Evolutionary conservation across 2,888 invertebrate species (phyloP).

Genomic region (Orthonychiurus folsomi): DNA sequence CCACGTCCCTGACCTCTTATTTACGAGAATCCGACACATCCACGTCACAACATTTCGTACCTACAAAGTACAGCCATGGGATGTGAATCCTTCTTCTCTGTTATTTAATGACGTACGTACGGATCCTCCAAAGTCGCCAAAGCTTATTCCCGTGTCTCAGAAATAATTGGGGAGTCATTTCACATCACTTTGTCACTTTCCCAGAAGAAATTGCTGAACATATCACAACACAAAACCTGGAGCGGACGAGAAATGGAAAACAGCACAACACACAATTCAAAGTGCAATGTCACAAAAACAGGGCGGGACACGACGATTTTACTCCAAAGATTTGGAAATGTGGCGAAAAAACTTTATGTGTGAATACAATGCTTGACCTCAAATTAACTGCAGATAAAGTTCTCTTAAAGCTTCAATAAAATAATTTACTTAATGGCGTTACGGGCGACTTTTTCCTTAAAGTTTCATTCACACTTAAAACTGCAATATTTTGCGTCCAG

Average conservation of each 20-base stretch:
- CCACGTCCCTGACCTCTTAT: background rate
- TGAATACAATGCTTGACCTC: too few relatives aligned
- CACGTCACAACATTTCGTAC: background rate
- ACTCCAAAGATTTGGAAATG: too few relatives aligned
- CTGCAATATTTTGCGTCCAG: too few relatives aligned
- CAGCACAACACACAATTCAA: background rate
- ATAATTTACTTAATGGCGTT: too few relatives aligned
- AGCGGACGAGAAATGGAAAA: background rate
- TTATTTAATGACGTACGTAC: background rate
- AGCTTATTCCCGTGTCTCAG: background rate
- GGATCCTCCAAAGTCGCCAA: background rate
- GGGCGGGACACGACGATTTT: background rate
- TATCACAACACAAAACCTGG: background rate
- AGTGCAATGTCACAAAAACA: background rate
- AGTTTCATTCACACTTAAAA: too few relatives aligned
- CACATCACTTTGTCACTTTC: background rate
- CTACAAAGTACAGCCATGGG: background rate
- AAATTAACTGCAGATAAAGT: too few relatives aligned
- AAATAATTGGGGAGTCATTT: background rate
- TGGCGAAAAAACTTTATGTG: too few relatives aligned
- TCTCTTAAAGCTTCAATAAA: too few relatives aligned
- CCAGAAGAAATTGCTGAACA: background rate
- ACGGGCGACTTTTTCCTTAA: too few relatives aligned
- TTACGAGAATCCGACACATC: too few relatives aligned
- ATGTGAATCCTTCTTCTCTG: background rate